Conservation (phyloP, 35 echinoderm and acorn worm species). For the Hemicentrotus pulcherrimus region DNA sequence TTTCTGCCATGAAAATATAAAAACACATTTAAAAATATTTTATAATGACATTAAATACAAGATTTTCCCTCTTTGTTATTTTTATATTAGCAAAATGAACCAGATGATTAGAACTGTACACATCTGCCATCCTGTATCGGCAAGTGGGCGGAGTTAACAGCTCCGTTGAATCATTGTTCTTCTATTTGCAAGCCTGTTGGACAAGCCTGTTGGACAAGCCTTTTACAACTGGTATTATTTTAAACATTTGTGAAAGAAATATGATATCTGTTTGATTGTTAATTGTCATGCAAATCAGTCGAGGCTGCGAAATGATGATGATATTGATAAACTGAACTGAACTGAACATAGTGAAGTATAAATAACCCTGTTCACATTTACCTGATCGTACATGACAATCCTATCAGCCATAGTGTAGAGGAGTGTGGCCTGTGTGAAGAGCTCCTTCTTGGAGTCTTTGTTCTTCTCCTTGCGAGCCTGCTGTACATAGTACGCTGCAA, state of each 20-base stretch:
- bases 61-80: too few species aligned
- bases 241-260: too few species aligned
- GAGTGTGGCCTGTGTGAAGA: slow-evolving; percentile 92
- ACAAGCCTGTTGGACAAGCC: too few species aligned
- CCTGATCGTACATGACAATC: slow-evolving; percentile 99
- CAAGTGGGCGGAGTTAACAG: slow-evolving; percentile 90
- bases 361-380: background rate
- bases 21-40: too few species aligned
- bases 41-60: too few species aligned
- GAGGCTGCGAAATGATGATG: too few species aligned
- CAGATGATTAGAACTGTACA: background rate
- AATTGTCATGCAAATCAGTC: too few species aligned
- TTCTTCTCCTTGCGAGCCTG: slow-evolving; percentile 95
- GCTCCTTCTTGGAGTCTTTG: slow-evolving; percentile 94
- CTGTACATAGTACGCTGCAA: slow-evolving; percentile 97
- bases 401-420: slow-evolving; percentile 99
- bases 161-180: slow-evolving; percentile 93
- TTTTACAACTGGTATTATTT: too few species aligned
- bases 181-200: slow-evolving; percentile 89
- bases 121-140: slow-evolving; percentile 97
- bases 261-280: too few species aligned
- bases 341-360: background rate
- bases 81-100: too few species aligned
- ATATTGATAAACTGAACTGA: too few species aligned
- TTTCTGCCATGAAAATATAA: too few species aligned